Base-by-base conservation (phyloP, 2,113 vertebrate genomes). In the Chloropsis hardwickii region DNA sequence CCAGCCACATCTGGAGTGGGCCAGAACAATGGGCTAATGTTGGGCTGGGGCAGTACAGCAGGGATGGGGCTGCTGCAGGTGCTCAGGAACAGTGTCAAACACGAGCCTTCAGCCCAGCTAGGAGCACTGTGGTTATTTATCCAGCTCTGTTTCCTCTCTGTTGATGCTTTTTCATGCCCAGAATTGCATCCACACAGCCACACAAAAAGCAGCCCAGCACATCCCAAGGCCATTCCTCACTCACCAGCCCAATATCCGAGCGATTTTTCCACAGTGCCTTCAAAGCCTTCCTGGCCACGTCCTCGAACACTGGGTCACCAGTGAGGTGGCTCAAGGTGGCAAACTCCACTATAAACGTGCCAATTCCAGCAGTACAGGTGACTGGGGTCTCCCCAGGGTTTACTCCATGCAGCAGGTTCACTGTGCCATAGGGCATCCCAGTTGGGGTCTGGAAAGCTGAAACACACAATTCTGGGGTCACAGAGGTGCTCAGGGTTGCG, bases 291-390 rank as follows among this genome's bases (percentile, higher is more conserved):
- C 99, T 98, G 40, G 99, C 99, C 12, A 97, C 97, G 0, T 98
- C 92, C 95, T 99, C 99, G 1, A 99, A 99, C 54, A 98, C 96
- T 0, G 98, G 96, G 91, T 99, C 99, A 51, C 99, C 99, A 0
- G 99, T 99, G 8, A 99, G 98, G 88, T 99, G 98, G 88, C 99
- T 99, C 47, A 99, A 96, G 18, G 99, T 97, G 61, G 99, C 98
- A 83, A 99, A 99, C 95, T 99, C 99, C 97, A 99, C 98, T 94
- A 99, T 99, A 96, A 99, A 99, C 18, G 99, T 99, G 40, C 99
- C 99, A 12, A 99, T 99, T 6, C 99, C 99, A 28, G 99, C 99
- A 0, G 99, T 99, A 89, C 99, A 99, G 42, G 99, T 99, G 86
- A 99, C 98, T 2, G 99, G 98, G 10, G 99, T 99, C 96, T 99